These are phyloP conservation scores for Perca fluviatilis DNA, from an alignment of 2,113 vertebrate species.

Conservation along the genomic window DNA sequence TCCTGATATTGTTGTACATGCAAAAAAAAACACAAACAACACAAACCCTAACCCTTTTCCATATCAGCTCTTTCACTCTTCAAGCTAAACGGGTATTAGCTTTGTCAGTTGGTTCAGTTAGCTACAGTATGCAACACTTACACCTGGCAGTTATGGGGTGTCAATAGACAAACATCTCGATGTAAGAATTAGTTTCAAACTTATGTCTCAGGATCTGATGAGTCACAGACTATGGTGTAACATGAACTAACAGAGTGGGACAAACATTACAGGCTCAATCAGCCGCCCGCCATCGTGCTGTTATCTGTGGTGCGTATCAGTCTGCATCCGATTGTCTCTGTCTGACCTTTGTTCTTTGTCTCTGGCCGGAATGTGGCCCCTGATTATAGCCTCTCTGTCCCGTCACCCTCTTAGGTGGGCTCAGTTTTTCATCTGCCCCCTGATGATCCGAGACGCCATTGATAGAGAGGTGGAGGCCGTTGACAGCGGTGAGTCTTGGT, in stretches of 20 bases:
- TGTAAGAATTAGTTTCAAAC: no score
- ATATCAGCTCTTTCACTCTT: no score
- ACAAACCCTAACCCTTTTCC: no score
- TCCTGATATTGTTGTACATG: neutral
- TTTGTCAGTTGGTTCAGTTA: no score
- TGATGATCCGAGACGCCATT: constrained; percentile 97
- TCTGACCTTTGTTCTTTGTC: constrained; percentile 22
- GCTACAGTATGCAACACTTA: no score
- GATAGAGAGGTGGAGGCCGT: constrained; percentile 98
- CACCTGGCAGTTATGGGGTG: no score
- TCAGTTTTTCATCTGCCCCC: constrained; percentile 97
- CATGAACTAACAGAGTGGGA: neutral
- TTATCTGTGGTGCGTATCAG: constrained; percentile 11
- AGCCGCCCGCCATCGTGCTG: neutral
- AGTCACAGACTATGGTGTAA: neutral
- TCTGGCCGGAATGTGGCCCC: neutral
- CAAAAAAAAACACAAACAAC: neutral
- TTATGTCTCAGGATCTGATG: neutral
- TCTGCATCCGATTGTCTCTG: constrained; percentile 39
- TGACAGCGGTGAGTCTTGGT: constrained; percentile 91
- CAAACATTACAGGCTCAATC: constrained; percentile 27
- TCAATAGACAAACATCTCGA: no score
- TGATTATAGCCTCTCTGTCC: constrained; percentile 25
- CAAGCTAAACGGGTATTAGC: no score
- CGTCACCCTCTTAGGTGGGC: constrained; percentile 89